Percentiles rank a stretch among this genome's conserved stretches.
phyloP scores from a whole-genome alignment of 2,888 invertebrate genomes.

The Limnephilus lunatus region DNA sequence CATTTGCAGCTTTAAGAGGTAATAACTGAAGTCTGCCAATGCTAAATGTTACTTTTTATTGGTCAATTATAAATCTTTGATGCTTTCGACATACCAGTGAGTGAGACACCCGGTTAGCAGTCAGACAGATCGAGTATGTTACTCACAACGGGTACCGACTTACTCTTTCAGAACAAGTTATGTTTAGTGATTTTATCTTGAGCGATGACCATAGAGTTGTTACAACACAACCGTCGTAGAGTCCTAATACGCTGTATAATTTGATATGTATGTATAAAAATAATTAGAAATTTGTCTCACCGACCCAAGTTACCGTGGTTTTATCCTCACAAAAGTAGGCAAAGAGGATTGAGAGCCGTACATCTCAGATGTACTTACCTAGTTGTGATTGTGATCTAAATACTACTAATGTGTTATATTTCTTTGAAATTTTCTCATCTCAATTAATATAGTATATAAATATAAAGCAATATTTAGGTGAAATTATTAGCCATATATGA shows the following conservation, averaged over 20 bases:
- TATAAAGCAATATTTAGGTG: not conserved
- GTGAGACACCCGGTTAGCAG: no score
- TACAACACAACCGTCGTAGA: no score
- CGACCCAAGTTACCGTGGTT: not conserved
- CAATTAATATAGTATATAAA: not conserved
- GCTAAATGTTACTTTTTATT: no score
- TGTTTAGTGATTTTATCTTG: not conserved
- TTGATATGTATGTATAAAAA: no score
- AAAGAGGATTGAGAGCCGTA: not conserved
- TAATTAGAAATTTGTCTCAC: not conserved
- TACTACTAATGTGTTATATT: not conserved
- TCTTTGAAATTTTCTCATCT: not conserved
- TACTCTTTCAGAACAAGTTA: no score
- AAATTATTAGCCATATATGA: not conserved
- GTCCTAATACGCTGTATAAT: no score
- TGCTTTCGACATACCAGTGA: no score
- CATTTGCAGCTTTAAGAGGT: no score
- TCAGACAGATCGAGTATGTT: no score
- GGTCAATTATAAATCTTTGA: no score
- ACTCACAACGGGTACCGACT: no score
- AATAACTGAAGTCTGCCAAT: no score
- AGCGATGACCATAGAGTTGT: not conserved
- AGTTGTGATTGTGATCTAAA: not conserved
- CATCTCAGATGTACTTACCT: not conserved
- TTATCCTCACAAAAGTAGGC: not conserved